phyloP scores from a whole-genome alignment of 1,140 invertebrate genomes.

The Homarus americanus region DNA sequence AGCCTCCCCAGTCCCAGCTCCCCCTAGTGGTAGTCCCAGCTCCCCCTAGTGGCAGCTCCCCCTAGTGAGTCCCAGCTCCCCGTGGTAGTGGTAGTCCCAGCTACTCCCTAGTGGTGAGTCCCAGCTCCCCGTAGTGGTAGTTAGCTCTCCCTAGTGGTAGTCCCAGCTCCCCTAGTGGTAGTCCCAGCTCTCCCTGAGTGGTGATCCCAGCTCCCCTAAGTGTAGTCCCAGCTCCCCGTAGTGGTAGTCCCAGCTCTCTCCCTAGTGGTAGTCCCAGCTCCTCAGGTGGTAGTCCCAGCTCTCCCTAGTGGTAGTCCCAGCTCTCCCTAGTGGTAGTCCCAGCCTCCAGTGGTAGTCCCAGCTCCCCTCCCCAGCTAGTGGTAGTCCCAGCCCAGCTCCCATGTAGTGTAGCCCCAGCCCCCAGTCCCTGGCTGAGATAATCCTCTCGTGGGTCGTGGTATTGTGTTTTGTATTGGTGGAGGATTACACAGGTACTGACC shows the following conservation, averaged over 20 bases:
- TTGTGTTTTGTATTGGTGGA: constrained; percentile 60
- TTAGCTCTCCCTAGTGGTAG: background rate
- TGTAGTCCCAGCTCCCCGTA: too few species aligned
- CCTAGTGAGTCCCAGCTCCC: too few species aligned
- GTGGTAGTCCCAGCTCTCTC: too few species aligned
- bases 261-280: too few species aligned
- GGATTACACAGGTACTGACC: constrained; percentile 59
- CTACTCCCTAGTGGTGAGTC: too few species aligned
- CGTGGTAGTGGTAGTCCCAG: too few species aligned
- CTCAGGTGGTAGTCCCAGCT: background rate
- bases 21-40: too few species aligned
- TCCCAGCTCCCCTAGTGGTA: background rate
- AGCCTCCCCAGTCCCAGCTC: too few species aligned
- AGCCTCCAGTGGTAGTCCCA: background rate
- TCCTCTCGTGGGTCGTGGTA: constrained; percentile 35
- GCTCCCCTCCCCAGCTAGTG: background rate
- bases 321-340: too few species aligned
- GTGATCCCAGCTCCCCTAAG: too few species aligned
- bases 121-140: too few species aligned
- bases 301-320: background rate
- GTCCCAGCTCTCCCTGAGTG: too few species aligned
- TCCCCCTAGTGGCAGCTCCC: background rate
- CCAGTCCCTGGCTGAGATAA: constrained; percentile 22
- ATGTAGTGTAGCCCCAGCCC: background rate
- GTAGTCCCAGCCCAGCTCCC: background rate